phyloP scores from a whole-genome alignment of 1,140 invertebrate genomes.

The Sinella curviseta region DNA sequence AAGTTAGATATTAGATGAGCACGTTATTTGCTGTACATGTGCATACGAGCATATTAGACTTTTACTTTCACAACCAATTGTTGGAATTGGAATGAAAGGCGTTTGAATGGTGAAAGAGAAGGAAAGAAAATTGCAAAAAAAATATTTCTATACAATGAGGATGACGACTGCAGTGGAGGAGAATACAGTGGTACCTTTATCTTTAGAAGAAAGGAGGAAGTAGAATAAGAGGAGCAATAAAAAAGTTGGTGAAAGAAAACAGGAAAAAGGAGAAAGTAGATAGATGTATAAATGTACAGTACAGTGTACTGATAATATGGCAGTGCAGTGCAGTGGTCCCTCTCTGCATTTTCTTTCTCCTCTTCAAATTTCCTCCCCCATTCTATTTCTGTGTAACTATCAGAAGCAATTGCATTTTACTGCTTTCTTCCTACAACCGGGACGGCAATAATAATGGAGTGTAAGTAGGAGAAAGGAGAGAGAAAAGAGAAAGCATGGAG shows the following conservation, averaged over 20 bases:
- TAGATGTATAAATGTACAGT: too few species aligned
- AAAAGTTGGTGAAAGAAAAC: too few species aligned
- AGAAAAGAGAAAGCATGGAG: neutral
- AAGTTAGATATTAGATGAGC: too few species aligned
- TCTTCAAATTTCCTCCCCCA: too few species aligned
- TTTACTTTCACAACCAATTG: neutral
- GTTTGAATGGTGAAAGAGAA: too few species aligned
- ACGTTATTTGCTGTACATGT: constrained; percentile 1
- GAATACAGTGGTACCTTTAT: neutral
- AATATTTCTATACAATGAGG: too few species aligned
- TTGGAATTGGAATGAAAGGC: neutral
- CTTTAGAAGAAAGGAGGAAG: neutral
- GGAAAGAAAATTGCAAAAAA: too few species aligned
- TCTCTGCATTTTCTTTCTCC: too few species aligned
- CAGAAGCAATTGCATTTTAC: constrained; percentile 21
- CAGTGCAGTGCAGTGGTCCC: constrained; percentile 1
- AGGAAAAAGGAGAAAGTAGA: too few species aligned
- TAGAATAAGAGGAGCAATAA: too few species aligned
- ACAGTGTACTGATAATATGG: too few species aligned
- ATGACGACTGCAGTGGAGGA: neutral
- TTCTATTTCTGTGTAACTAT: neutral
- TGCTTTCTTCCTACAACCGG: neutral
- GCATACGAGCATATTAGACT: neutral
- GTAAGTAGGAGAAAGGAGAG: neutral
- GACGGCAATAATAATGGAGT: too few species aligned